Conservation (phyloP, 2,888 invertebrate species). For the Lymantria monacha region DNA sequence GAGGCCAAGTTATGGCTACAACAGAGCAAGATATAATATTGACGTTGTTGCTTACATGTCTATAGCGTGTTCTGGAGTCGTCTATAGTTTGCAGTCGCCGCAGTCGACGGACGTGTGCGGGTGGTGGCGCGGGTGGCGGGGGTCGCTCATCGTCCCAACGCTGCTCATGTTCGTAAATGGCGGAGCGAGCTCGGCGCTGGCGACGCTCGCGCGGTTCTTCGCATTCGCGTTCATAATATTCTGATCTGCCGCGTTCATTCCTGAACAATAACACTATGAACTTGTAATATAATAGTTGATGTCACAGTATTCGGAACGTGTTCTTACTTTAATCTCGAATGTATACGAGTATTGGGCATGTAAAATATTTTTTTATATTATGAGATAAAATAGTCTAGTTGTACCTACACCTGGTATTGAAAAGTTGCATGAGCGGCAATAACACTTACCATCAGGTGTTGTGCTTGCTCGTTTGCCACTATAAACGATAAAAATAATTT, state of each 20-base stretch:
- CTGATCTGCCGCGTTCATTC: slow-evolving; percentile 59
- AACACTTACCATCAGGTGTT: no score
- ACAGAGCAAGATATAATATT: neutral
- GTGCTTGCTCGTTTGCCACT: no score
- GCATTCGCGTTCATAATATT: slow-evolving; percentile 55
- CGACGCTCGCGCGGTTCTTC: slow-evolving; percentile 37
- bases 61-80: slow-evolving; percentile 41
- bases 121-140: slow-evolving; percentile 13
- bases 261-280: slow-evolving; percentile 24
- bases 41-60: slow-evolving; percentile 33
- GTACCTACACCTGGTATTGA: no score
- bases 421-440: no score
- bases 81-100: slow-evolving; percentile 62
- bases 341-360: no score
- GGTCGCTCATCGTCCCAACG: slow-evolving; percentile 44
- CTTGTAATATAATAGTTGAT: neutral
- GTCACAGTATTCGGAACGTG: neutral
- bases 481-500: no score
- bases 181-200: slow-evolving; percentile 62
- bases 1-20: no score
- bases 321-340: neutral
- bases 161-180: slow-evolving; percentile 54
- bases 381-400: no score
- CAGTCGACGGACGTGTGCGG: slow-evolving; percentile 37
- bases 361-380: no score